These are phyloP conservation scores for Chaetodon auriga DNA, from an alignment of 2,113 vertebrate genomes.

Conservation along the genomic window DNA sequence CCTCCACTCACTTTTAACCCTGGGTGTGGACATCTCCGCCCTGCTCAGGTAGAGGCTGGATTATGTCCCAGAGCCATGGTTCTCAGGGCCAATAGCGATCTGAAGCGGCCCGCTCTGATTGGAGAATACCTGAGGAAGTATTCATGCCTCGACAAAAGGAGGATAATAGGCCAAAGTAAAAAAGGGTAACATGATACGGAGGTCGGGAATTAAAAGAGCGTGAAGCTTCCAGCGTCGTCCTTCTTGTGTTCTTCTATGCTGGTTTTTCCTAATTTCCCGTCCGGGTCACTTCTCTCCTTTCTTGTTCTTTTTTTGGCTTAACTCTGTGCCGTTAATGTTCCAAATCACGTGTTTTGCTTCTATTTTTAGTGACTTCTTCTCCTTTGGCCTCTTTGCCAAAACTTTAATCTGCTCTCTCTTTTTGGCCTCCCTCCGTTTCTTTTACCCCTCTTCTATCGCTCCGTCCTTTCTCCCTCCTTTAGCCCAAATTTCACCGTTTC, in stretches of 20 bases:
- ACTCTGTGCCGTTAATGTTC: neutral
- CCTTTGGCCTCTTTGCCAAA: constrained; percentile 23
- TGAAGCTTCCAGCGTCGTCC: too few relatives aligned
- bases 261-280: neutral
- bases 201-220: neutral
- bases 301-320: rapidly evolving
- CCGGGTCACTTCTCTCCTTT: neutral
- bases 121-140: neutral
- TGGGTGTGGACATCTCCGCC: constrained; percentile 59
- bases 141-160: constrained; percentile 14
- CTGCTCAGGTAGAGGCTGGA: constrained; percentile 44
- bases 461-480: constrained; percentile 15
- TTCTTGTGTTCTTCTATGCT: neutral
- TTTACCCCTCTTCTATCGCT: neutral
- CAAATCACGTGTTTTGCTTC: neutral
- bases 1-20: constrained; percentile 35
- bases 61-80: constrained; percentile 32
- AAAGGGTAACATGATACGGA: constrained; percentile 12
- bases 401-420: neutral
- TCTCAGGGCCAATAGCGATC: neutral
- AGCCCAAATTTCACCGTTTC: constrained; percentile 22
- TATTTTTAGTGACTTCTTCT: constrained; percentile 43
- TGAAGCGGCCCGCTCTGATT: neutral
- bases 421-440: constrained; percentile 4
- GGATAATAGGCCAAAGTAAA: constrained; percentile 7